Conservation (phyloP, 37 sponge, comb jelly and placozoan genomes). For the Geodia barretti region DNA sequence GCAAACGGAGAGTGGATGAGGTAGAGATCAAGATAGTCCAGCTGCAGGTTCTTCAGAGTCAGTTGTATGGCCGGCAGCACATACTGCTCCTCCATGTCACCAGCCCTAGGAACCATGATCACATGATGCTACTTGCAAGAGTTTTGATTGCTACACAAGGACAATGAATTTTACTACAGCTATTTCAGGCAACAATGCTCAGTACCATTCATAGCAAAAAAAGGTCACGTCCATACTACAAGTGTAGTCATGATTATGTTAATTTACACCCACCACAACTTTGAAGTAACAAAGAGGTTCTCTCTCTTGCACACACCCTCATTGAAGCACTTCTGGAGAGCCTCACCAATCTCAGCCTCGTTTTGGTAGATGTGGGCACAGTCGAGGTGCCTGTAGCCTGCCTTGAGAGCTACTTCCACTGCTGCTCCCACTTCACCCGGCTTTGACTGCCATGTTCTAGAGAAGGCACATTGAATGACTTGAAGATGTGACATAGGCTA, state of each 20-base stretch:
- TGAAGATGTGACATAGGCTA: too few species aligned
- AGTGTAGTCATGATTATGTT: too few species aligned
- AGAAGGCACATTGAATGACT: too few species aligned
- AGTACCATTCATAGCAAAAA: too few species aligned
- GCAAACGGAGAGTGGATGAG: conserved; percentile 76
- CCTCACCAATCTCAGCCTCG: conserved; percentile 82
- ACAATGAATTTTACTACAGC: too few species aligned
- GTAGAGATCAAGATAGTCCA: conserved; percentile 93
- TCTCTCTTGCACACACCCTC: conserved; percentile 77
- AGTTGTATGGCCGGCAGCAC: conserved; percentile 60
- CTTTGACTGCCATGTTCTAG: conserved; percentile 64
- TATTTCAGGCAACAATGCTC: too few species aligned
- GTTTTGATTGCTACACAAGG: too few species aligned
- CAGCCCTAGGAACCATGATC: too few species aligned
- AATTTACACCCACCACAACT: conserved; percentile 64
- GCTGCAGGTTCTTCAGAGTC: conserved; percentile 77
- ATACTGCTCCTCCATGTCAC: too few species aligned
- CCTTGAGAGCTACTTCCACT: conserved; percentile 57
- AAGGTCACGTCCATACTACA: too few species aligned
- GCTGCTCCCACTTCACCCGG: conserved; percentile 64
- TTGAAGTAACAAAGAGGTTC: conserved; percentile 78
- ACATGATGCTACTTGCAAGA: too few species aligned
- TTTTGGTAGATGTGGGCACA: conserved; percentile 81
- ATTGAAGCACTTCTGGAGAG: conserved; percentile 69
- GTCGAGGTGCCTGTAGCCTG: conserved; percentile 85